Base-by-base conservation (phyloP, 2,888 invertebrate species). In the Hofmannophila pseudospretella region DNA sequence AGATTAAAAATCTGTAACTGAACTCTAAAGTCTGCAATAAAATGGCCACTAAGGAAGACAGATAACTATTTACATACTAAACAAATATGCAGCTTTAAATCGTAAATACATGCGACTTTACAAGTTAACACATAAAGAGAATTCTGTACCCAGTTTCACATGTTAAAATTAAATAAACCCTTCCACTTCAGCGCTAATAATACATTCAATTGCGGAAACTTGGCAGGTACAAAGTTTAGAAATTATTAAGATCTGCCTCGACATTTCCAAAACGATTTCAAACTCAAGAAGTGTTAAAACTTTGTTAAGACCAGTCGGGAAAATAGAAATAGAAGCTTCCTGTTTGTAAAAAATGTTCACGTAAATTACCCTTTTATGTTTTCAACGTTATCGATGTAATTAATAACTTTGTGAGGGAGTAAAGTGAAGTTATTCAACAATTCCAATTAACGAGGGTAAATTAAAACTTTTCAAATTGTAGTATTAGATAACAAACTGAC, bases 391-490 rank as follows among this genome's bases (percentile, higher is more conserved):
- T n/a, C n/a, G n/a, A n/a, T n/a, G n/a, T n/a, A n/a, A n/a, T n/a
- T n/a, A n/a, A n/a, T n/a, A 23, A 23, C 23, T 23, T 23, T 23
- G 4, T n/a, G n/a, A 23, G 23, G n/a, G n/a, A n/a, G 4, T n/a
- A 23, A 5, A 22, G 4, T 29, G 19, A 26, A 36, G 33, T 41
- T n/a, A 4, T 4, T 34, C 34, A 34, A 20, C 11, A 37, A 27
- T 35, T 20, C 28, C 12, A 40, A 44, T 22, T 26, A 42, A 35
- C 13, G 12, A 29, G 22, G 25, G 32, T 23, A 32, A 36, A 39
- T 34, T 25, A 35, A 27, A 27, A 27, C 27, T 27, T 27, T 11
- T 27, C 8, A 23, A 4, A 23, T 23, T 23, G 2, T n/a, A n/a
- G 5, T 5, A 20, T 5, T 20, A 2, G 20, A 20, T 20, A 20